phyloP scores from a whole-genome alignment of 2,888 invertebrate genomes.

The Leptopterna dolabrata region DNA sequence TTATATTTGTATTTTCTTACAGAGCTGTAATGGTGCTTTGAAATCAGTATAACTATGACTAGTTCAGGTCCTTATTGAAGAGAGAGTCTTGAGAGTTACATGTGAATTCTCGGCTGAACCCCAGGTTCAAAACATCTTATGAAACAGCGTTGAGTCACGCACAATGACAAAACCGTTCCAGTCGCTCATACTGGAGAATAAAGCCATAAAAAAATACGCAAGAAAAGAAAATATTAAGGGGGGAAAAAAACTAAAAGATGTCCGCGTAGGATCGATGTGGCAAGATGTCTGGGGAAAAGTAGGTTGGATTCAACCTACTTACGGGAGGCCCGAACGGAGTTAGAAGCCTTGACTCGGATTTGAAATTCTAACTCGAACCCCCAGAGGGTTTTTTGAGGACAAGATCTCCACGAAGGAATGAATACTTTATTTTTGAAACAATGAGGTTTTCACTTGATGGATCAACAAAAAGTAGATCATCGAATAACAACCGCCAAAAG shows the following conservation, averaged over 20 bases:
- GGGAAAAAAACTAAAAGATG: background rate
- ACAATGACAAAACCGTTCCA: background rate
- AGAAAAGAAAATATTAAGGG: background rate
- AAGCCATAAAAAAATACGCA: background rate
- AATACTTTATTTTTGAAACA: background rate
- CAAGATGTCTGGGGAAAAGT: constrained; percentile 41
- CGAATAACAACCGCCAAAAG: background rate
- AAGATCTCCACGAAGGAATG: background rate
- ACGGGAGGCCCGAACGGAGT: constrained; percentile 12
- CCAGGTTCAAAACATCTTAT: background rate
- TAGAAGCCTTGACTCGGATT: constrained; percentile 52
- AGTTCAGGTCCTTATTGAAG: no score
- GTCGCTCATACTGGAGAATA: background rate
- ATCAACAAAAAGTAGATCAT: background rate
- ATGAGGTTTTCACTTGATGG: background rate
- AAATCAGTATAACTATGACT: no score
- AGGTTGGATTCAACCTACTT: constrained; percentile 38
- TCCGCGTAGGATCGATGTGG: background rate
- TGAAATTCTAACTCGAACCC: constrained; percentile 46
- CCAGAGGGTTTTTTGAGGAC: constrained; percentile 21
- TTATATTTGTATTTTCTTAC: no score
- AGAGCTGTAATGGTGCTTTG: no score
- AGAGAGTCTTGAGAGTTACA: no score
- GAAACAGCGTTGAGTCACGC: background rate
- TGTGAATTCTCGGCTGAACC: no score